Evolutionary conservation across 2,888 invertebrate species (phyloP), one percentile per base, ranked within the genome.

Genomic region (Melinopterus prodromus): DNA sequence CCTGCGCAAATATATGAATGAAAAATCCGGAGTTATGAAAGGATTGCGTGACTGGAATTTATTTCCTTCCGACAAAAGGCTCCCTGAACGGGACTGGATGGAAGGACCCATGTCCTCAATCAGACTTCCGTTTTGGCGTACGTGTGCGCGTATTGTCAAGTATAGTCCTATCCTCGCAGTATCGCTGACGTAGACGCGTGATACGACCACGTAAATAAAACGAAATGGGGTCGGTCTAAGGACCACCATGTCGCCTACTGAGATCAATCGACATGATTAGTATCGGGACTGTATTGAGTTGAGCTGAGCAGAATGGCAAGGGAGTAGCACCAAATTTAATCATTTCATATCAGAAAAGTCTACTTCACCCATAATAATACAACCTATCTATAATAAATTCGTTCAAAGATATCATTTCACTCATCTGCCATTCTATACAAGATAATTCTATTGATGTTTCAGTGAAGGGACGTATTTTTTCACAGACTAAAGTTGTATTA

Each of bases 1-100:
- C 74, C 74, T 7, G 74, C 16, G 71, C 15, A 74, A 36, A 74
- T 37, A 35, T n/a, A 74, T 74, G 74, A 74, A 74, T 74, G 74
- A 74, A 74, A 35, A 35, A 74, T 37, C 35, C n/a, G 74, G 26
- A 35, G 74, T 74, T 74, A 6, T 74, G 74, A 74, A 74, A 74
- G 35, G 74, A 74, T 74, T 37, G 74, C 74, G 74, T 74, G 74
- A 74, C 74, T 37, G 74, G 74, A 74, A 74, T 74, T 53, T 53
- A 53, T 53, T 53, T 53, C 53, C 53, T 53, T 53, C 53, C 53
- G 53, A 53, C 53, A 53, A 53, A 53, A 53, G 53, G 53, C 53
- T 53, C 12, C 53, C 53, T 53, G 53, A 53, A 53, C 12, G 53
- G 7, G 53, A 53, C 53, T 53, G 53, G 53, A 53, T 53, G 12